A percentile compares a stretch with the other conserved stretches of the same genome.
Conservation (phyloP, 2,113 vertebrate species). For the Ictalurus furcatus region DNA sequence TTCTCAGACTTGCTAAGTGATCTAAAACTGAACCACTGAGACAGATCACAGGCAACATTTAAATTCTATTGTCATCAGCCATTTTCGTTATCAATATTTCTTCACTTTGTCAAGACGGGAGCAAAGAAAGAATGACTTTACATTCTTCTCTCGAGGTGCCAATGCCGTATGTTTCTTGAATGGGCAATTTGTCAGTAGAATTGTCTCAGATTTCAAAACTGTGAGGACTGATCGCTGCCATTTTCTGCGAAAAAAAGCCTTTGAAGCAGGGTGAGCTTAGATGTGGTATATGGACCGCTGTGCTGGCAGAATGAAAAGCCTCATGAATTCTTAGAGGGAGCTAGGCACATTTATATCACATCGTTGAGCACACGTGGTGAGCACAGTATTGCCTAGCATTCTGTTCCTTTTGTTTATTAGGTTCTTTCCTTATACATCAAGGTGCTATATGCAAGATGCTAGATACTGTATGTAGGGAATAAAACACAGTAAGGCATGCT, state of each 20-base stretch:
- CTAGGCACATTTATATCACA: constrained; percentile 48
- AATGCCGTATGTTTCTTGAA: constrained; percentile 26
- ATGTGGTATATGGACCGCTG: constrained; percentile 42
- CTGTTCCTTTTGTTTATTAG: constrained; percentile 19
- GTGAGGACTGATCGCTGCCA: background rate
- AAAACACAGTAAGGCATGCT: background rate
- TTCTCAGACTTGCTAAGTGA: background rate
- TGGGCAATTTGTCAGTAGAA: constrained; percentile 36
- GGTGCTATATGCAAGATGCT: background rate
- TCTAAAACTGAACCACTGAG: background rate
- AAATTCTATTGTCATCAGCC: constrained; percentile 18
- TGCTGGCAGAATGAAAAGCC: constrained; percentile 50
- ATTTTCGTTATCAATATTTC: background rate
- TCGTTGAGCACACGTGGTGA: constrained; percentile 44
- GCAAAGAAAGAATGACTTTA: constrained; percentile 14
- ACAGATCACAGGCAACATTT: background rate
- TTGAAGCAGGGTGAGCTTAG: constrained; percentile 38
- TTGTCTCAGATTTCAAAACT: constrained; percentile 31
- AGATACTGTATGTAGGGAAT: background rate
- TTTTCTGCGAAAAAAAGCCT: constrained; percentile 3
- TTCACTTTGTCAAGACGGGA: background rate
- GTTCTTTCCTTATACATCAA: background rate
- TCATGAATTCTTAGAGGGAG: constrained; percentile 49
- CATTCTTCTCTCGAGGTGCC: constrained; percentile 3
- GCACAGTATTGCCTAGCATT: constrained; percentile 20